A percentile compares a stretch with the other conserved stretches of the same genome.
phyloP scores from a whole-genome alignment of 2,888 invertebrate genomes.

The Catocala sponsa region DNA sequence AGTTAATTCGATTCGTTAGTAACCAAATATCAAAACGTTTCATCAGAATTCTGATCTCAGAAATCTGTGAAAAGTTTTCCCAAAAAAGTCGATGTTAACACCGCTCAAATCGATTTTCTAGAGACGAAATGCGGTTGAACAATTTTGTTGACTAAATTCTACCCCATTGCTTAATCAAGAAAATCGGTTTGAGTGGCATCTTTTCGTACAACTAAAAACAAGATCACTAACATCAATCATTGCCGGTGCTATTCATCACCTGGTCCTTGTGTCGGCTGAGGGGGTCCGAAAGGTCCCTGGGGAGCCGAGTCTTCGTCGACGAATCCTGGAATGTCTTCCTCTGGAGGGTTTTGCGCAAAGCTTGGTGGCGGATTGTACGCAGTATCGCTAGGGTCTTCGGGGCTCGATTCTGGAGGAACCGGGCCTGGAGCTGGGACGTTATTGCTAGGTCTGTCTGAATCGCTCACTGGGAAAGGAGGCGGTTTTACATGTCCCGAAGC shows the following conservation, averaged over 20 bases:
- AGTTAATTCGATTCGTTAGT: conserved; percentile 8
- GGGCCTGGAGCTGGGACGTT: conserved; percentile 49
- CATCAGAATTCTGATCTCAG: conserved; percentile 32
- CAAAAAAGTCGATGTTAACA: conserved; percentile 32
- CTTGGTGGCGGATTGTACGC: conserved; percentile 49
- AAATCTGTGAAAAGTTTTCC: conserved; percentile 32
- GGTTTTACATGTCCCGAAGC: conserved; percentile 88
- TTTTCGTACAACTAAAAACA: conserved; percentile 56
- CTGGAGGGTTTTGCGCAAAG: conserved; percentile 49
- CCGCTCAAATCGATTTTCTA: conserved; percentile 19
- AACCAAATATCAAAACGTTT: conserved; percentile 35
- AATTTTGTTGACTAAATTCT: conserved; percentile 5
- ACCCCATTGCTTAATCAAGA: conserved; percentile 1
- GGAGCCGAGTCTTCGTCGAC: conserved; percentile 71
- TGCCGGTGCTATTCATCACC: conserved; percentile 83
- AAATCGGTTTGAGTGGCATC: conserved; percentile 18
- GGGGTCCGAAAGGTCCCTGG: conserved; percentile 70
- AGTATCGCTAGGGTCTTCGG: conserved; percentile 41
- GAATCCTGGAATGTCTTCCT: conserved; percentile 63
- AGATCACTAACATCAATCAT: conserved; percentile 82
- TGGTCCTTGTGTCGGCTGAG: conserved; percentile 80
- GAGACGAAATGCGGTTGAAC: conserved; percentile 2
- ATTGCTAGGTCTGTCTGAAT: conserved; percentile 67
- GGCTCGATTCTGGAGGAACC: conserved; percentile 47
- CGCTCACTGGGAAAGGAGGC: conserved; percentile 75